Base-by-base conservation (phyloP, 2,888 invertebrate species). In the Strigamia transsilvanica region DNA sequence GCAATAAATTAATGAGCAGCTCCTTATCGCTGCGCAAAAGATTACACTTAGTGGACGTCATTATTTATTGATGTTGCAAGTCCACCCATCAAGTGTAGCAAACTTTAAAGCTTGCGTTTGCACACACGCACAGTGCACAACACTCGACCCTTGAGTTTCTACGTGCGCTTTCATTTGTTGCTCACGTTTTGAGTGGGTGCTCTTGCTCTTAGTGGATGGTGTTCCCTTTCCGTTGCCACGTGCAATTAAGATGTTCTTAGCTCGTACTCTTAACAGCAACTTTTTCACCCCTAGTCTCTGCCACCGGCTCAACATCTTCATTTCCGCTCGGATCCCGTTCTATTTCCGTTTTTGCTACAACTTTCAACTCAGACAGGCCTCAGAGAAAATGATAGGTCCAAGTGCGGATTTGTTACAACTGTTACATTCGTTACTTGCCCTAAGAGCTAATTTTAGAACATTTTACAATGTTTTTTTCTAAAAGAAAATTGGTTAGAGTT, bases 31-130 rank as follows among this genome's bases (percentile, higher is more conserved):
- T 15, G 73, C 73, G 27, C 66, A 73, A 73, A 73, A 73, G 73
- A 73, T 73, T 73, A 73, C 73, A 32, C 73, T 73, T 73, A 73
- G 73, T 73, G 73, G 73, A 73, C 73, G 73, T 32, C 73, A 73
- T 73, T 73, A 73, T 73, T 73, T 73, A 73, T 73, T 73, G 73
- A 73, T 32, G 73, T 32, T 73, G 46, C 73, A 32, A 32, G 73
- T 73, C 73, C 73, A 73, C 73, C 32, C 73, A 73, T 32, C 56
- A 32, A 27, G 73, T 12, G 27, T 27, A 27, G 32, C 27, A 32
- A 32, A 73, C 13, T 73, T 73, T 73, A 73, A 73, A 73, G 73
- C 56, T 18, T 18, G 56, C 56, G 56, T 56, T 18, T 73, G 12
- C 15, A 51, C 73, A 73, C 73, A 13, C 18, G 10, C 18, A 61